Percentiles rank a stretch among this genome's conserved stretches.
Evolutionary conservation across 2,888 invertebrate species (phyloP).

Genomic region (Thyatira batis): DNA sequence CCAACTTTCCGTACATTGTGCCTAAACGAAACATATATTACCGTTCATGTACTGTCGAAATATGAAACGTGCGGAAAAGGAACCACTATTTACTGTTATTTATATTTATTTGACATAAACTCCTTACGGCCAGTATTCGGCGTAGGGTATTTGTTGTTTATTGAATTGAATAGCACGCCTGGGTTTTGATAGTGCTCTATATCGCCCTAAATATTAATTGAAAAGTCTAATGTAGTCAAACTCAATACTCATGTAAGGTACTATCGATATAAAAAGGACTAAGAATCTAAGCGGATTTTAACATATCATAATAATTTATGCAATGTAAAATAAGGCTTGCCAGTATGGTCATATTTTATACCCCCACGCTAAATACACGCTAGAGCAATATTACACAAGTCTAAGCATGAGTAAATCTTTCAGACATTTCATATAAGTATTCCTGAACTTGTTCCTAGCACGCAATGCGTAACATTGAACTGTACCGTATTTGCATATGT

Average conservation of each 20-base stretch:
- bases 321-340: background rate
- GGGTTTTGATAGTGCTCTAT: too few species aligned
- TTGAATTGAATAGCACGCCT: too few species aligned
- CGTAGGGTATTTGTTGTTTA: too few species aligned
- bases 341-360: background rate
- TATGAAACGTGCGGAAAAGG: background rate
- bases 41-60: constrained; percentile 19
- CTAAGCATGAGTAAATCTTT: constrained; percentile 7
- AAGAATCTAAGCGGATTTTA: background rate
- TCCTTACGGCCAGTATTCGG: background rate
- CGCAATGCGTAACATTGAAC: constrained; percentile 45
- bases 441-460: constrained; percentile 38
- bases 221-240: too few species aligned
- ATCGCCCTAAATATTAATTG: too few species aligned
- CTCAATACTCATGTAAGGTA: too few species aligned
- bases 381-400: constrained; percentile 5
- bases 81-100: background rate
- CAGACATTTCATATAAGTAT: constrained; percentile 34
- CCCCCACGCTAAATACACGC: background rate
- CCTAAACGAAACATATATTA: constrained; percentile 31
- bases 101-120: constrained; percentile 4
- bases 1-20: constrained; percentile 26
- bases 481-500: constrained; percentile 46
- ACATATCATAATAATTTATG: too few species aligned
- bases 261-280: too few species aligned